Evolutionary conservation across 2,888 invertebrate genomes (phyloP).

Genomic region (Allygus modestus): DNA sequence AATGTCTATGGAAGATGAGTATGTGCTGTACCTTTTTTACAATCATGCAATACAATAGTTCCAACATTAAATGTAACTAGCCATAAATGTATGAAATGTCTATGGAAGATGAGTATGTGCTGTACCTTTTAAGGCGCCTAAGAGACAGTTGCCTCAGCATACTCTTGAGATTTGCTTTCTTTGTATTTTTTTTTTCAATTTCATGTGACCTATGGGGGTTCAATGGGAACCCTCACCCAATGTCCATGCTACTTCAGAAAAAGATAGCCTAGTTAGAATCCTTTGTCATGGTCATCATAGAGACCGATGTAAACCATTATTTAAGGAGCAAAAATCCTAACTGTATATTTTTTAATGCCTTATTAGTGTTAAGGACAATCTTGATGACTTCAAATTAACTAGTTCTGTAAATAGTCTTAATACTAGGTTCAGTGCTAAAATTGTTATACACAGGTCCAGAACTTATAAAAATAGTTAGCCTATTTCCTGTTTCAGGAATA

Average conservation of each 20-base stretch:
- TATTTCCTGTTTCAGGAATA: neutral
- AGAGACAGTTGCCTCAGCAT: neutral
- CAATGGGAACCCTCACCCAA: neutral
- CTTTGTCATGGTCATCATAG: neutral
- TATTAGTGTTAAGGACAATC: neutral
- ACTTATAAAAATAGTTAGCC: neutral
- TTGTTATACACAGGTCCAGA: neutral
- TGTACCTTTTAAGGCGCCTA: neutral
- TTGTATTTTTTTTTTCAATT: neutral
- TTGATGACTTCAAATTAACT: neutral
- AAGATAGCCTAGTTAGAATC: neutral
- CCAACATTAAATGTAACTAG: too few species aligned
- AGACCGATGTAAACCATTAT: neutral
- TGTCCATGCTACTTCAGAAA: neutral
- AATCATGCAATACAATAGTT: too few species aligned
- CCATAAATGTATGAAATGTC: too few species aligned
- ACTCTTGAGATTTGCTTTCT: neutral
- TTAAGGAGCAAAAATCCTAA: neutral
- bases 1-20: too few species aligned
- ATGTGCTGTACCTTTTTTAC: neutral
- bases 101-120: too few species aligned
- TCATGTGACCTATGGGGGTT: neutral
- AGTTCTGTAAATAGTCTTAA: neutral
- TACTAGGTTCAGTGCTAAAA: neutral
- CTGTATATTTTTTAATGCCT: neutral